Conservation (phyloP, 2,113 vertebrate genomes). For the Austrofundulus limnaeus region DNA sequence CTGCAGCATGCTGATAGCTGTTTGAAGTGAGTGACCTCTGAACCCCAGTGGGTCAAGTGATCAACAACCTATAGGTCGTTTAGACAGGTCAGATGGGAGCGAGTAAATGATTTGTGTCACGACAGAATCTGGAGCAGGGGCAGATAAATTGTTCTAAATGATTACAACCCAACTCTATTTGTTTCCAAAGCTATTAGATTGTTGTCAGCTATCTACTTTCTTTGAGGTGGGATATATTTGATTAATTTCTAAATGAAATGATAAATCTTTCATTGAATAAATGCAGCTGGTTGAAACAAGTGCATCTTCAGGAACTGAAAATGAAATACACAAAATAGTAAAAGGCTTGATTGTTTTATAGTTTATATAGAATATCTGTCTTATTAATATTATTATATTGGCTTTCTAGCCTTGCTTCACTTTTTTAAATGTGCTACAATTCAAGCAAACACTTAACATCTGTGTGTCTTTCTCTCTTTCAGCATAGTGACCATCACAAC, state of each 20-base stretch:
- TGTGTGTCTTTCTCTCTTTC: conserved; percentile 38
- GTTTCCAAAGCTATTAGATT: conserved; percentile 68
- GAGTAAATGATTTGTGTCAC: conserved; percentile 63
- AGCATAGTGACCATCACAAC: conserved; percentile 51
- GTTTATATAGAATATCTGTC: too few species aligned
- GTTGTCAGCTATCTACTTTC: conserved; percentile 59
- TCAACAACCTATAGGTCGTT: conserved; percentile 59
- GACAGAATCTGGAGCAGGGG: conserved; percentile 18
- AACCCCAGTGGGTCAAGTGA: conserved; percentile 67
- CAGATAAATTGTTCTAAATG: conserved; percentile 69
- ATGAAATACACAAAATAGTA: too few species aligned
- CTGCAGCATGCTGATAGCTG: conserved; percentile 77
- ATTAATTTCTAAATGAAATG: conserved; percentile 53
- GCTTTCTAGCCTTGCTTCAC: too few species aligned
- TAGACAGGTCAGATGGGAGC: conserved; percentile 66
- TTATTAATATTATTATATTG: too few species aligned
- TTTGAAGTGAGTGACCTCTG: conserved; percentile 70
- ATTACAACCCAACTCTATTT: conserved; percentile 68
- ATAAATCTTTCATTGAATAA: conserved; percentile 25
- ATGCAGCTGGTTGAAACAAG: not conserved
- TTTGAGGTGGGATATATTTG: conserved; percentile 51
- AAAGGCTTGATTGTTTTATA: too few species aligned
- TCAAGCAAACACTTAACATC: conserved; percentile 24
- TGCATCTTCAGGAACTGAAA: too few species aligned
- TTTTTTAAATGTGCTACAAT: too few species aligned